Evolutionary conservation across 1,140 invertebrate species (phyloP), one percentile per base, ranked within the genome.

Genomic region (Diorhabda sublineata): DNA sequence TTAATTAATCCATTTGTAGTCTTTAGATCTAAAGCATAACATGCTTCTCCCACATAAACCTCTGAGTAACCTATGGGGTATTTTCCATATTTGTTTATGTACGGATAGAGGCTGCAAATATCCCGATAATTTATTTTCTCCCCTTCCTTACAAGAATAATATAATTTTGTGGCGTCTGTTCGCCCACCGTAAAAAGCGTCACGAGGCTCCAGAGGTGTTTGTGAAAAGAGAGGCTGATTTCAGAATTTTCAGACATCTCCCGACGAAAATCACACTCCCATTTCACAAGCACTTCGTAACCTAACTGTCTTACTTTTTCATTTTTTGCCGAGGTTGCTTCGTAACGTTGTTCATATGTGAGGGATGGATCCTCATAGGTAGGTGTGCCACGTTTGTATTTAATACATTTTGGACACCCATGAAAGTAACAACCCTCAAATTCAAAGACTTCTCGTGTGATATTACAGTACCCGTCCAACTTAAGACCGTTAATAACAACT

Each of bases 1-100:
- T 74, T 74, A 1, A 76, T 69, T 9, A 78, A 41, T 2, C 79
- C 75, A 4, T 77, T 69, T 6, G 75, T 43, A 2, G 8, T 69
- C 7, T 70, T 5, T 5, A 68, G 7, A 44, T 66, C 57, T 26
- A 26, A 26, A 26, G 26, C 26, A 26, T 26, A 26, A 61, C 65
- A 66, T 5, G 68, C 66, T 42, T 68, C 59, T 4, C 63, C 63
- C 9, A 74, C 58, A 66, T 60, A 58, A 59, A 70, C 56, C 45
- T 59, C 62, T 6, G 81, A 80, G 61, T 82, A 78, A 56, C 76
- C 77, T n/a, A 81, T 42, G 6, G 80, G 81, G 68, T 76, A 82
- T 59, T 71, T 69, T 2, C 71, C 73, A 59, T 75, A 75, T 62
- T 78, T 78, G 64, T 67, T 67, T 41, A 77, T 63, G 11, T 64